Percentiles rank a stretch among this genome's conserved stretches.
These are phyloP conservation scores for Antechinus stuartii DNA, from an alignment of 2,113 vertebrate genomes.

Conservation along the genomic window DNA sequence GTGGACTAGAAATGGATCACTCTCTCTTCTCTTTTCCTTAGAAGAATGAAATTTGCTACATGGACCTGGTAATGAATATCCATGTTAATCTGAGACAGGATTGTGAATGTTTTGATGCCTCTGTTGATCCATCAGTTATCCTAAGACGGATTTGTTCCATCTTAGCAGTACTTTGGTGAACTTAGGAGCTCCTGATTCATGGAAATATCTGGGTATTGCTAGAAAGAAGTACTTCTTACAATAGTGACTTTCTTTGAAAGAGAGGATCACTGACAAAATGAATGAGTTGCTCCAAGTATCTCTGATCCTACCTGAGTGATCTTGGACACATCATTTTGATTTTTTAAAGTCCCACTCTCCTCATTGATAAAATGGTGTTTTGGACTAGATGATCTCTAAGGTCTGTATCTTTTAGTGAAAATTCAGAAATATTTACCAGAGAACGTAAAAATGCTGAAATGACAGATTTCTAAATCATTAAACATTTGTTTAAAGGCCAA, in stretches of 20 bases:
- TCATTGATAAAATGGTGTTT: not conserved
- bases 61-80: not conserved
- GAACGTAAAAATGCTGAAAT: conserved; percentile 35
- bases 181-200: not conserved
- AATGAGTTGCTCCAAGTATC: not conserved
- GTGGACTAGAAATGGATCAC: not conserved
- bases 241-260: not conserved
- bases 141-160: not conserved
- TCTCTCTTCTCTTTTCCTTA: not conserved
- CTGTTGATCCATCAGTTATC: not conserved
- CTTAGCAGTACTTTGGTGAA: not conserved
- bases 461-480: conserved; percentile 1
- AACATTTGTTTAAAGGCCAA: conserved; percentile 58
- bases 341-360: not conserved
- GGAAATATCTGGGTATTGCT: not conserved
- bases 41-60: not conserved
- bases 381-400: not conserved
- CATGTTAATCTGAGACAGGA: not conserved
- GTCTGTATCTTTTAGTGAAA: conserved; percentile 47
- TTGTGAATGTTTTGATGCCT: not conserved
- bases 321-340: not conserved
- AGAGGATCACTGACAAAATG: not conserved
- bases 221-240: not conserved
- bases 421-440: conserved; percentile 43
- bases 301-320: not conserved